Evolutionary conservation across 2,888 invertebrate species (phyloP).

Genomic region (Ochlodes sylvanus): DNA sequence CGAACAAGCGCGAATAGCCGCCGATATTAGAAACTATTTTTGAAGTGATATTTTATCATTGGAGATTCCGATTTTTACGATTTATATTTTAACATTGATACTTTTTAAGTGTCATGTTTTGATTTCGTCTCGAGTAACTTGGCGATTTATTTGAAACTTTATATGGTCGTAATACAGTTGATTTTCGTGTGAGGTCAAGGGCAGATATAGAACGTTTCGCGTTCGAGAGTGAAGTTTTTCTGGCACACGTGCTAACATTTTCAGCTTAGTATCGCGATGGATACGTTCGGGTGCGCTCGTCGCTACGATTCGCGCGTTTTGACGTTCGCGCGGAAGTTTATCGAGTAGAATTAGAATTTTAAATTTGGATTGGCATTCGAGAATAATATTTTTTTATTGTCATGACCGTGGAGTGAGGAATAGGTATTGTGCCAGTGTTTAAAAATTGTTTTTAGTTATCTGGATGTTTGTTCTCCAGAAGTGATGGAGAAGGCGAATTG

Average conservation of each 20-base stretch:
- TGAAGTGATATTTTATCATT: slow-evolving; percentile 19
- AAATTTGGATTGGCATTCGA: slow-evolving; percentile 45
- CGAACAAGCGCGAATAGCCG: slow-evolving; percentile 52
- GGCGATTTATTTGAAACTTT: slow-evolving; percentile 36
- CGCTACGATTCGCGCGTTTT: slow-evolving; percentile 53
- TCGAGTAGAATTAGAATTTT: slow-evolving; percentile 49
- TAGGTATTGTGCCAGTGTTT: slow-evolving; percentile 41
- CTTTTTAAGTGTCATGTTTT: slow-evolving; percentile 30
- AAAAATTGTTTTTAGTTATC: slow-evolving; percentile 42
- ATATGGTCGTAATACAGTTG: slow-evolving; percentile 10
- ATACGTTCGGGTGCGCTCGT: slow-evolving; percentile 56
- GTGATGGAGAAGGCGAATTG: not conserved
- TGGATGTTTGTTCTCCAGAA: not conserved
- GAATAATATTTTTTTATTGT: slow-evolving; percentile 45
- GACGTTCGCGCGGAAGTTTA: slow-evolving; percentile 47
- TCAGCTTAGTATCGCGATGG: slow-evolving; percentile 73
- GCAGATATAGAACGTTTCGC: slow-evolving; percentile 43
- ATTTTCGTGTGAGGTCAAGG: slow-evolving; percentile 27
- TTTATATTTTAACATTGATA: slow-evolving; percentile 11
- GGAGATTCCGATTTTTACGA: slow-evolving; percentile 29
- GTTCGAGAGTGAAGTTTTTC: slow-evolving; percentile 48
- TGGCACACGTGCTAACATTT: slow-evolving; percentile 69
- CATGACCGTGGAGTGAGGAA: slow-evolving; percentile 39
- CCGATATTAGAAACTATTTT: slow-evolving; percentile 14
- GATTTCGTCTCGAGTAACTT: slow-evolving; percentile 35